Evolutionary conservation across 30 jellyfish, hydroid and myxozoan species (phyloP).

Genomic region (Rhopilema esculentum): DNA sequence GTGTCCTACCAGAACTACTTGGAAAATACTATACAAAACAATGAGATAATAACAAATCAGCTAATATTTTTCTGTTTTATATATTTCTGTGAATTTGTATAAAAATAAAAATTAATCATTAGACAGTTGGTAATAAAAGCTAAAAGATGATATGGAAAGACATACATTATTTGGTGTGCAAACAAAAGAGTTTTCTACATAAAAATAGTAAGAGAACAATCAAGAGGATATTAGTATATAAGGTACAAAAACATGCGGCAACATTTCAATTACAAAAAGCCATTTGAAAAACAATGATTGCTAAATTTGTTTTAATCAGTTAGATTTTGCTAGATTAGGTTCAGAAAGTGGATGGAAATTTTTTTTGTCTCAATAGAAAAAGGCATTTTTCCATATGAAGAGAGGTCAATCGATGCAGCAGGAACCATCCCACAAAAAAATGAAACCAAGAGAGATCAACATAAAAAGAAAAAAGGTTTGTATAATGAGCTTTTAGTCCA

Average conservation of each 20-base stretch:
- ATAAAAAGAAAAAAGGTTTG: constrained; percentile 1
- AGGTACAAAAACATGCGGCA: not conserved
- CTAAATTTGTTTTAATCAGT: not conserved
- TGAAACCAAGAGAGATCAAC: constrained; percentile 15
- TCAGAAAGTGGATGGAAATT: not conserved
- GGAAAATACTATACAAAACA: not conserved
- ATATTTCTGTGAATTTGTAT: not conserved
- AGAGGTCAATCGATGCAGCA: not conserved
- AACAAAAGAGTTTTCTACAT: not conserved
- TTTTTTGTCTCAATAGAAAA: not conserved
- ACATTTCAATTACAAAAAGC: not conserved
- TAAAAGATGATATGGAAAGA: not conserved
- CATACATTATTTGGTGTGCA: not conserved
- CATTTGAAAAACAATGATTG: not conserved
- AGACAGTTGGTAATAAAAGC: not conserved
- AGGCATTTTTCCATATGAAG: not conserved
- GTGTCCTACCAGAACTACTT: constrained; percentile 8
- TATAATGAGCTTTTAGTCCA: not conserved
- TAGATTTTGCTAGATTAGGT: not conserved
- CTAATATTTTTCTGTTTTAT: not conserved
- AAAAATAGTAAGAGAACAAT: not conserved
- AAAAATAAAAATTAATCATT: not conserved
- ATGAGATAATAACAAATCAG: not conserved
- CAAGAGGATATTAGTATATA: not conserved
- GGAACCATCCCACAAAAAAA: constrained; percentile 39